Base-by-base conservation (phyloP, 2,113 vertebrate genomes). In the Laterallus jamaicensis region DNA sequence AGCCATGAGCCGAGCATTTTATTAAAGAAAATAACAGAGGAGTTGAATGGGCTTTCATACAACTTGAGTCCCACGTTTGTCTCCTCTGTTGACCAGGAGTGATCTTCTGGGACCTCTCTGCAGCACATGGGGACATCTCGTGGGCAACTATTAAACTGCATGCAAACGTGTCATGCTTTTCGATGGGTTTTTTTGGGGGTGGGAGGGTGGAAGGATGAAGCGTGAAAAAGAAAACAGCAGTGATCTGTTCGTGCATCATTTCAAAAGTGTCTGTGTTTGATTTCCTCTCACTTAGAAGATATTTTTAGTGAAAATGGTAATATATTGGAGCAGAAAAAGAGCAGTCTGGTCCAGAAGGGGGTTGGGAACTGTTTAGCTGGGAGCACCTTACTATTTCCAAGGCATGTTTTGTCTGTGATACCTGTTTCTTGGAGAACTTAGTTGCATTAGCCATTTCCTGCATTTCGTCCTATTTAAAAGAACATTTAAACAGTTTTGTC, bases 51-150 rank as follows among this genome's bases (percentile, higher is more conserved):
- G 62, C 31, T 94, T 93, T 79, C 31, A 7, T 20, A 25, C 8
- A 50, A 49, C 66, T 82, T 59, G 66, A 89, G 50, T 82, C 76
- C 88, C 73, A 28, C 73, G 44, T 92, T 76, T 84, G 28, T 82
- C 17, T 49, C 22, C 25, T n/a, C 39, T 66, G n/a, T 83, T 94
- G 91, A 79, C 62, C 9, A 35, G 64, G 28, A 26, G 31, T 25
- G 8, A 6, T 86, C 76, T 93, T 89, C 44, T 73, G 92, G 77
- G 83, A 82, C 69, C 24, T 70, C 37, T 52, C 6, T 79, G 77
- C 66, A 81, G 90, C 70, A 58, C 90, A 31, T 73, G 44, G 91
- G 85, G 95, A 96, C 96, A 95, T 82, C 94, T 96, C 50, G 93
- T 95, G 95, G 95, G 63, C 91, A 80, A 9, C 4, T 15, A 69